Conservation (phyloP, 2,888 invertebrate genomes). For the Papilio demoleus region DNA sequence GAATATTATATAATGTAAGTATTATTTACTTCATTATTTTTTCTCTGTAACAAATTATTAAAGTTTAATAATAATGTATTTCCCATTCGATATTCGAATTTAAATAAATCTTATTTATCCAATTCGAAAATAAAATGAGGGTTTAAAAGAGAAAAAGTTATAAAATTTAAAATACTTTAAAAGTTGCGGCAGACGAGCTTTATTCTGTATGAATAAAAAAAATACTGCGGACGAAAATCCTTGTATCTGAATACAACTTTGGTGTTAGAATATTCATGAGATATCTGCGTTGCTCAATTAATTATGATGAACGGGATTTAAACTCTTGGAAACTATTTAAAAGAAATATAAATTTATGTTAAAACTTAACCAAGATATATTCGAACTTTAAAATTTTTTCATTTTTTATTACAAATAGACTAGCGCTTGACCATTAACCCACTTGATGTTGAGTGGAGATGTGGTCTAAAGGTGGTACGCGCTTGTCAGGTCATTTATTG, state of each 20-base stretch:
- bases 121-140: slow-evolving; percentile 20
- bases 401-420: too few species aligned
- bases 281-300: slow-evolving; percentile 12
- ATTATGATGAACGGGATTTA: slow-evolving; percentile 16
- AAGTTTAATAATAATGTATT: too few species aligned
- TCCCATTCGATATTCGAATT: not conserved
- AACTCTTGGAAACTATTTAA: slow-evolving; percentile 1
- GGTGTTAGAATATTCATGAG: slow-evolving; percentile 31
- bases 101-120: slow-evolving; percentile 16
- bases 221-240: slow-evolving; percentile 17
- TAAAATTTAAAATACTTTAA: slow-evolving; percentile 34
- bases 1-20: too few species aligned
- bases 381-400: not conserved
- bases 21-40: too few species aligned
- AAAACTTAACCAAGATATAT: not conserved
- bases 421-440: too few species aligned
- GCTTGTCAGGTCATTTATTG: too few species aligned
- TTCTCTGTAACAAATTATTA: too few species aligned
- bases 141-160: slow-evolving; percentile 17
- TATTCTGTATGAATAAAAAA: slow-evolving; percentile 30
- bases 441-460: too few species aligned
- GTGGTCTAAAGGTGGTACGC: too few species aligned
- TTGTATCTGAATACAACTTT: slow-evolving; percentile 28
- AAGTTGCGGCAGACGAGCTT: slow-evolving; percentile 22
- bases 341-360: not conserved